Conservation (phyloP, 2,797 vertebrate genomes). For the Jordanella pulchra region DNA sequence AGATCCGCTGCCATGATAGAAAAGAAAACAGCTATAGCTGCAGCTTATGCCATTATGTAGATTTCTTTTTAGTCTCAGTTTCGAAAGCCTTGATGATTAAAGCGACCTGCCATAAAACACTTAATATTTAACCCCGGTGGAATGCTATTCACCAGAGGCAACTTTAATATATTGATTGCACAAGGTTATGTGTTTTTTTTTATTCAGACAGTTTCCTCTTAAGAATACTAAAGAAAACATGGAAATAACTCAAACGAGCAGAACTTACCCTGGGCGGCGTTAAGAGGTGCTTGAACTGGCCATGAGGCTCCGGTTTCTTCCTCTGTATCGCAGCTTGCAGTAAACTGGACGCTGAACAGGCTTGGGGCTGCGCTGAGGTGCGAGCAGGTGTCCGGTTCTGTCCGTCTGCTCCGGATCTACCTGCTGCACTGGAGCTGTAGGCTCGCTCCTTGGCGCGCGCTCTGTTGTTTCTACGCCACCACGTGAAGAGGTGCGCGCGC, state of each 20-base stretch:
- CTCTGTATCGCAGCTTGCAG: not conserved
- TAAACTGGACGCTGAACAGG: not conserved
- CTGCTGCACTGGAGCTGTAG: not conserved
- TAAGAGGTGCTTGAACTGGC: constrained; percentile 43
- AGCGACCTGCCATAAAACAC: not conserved
- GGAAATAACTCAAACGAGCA: not conserved
- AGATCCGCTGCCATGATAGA: no score
- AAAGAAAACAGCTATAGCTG: not conserved
- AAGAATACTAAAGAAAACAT: no score
- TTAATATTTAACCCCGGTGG: not conserved
- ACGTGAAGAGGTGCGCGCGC: not conserved
- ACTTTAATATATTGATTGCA: not conserved
- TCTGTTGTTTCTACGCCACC: not conserved
- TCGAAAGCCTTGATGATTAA: not conserved
- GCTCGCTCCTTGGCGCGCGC: not conserved
- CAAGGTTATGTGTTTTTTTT: not conserved
- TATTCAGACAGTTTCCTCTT: not conserved
- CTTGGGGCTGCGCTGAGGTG: not conserved
- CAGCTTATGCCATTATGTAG: no score
- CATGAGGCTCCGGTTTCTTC: constrained; percentile 10
- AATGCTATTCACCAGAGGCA: not conserved
- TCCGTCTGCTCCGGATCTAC: not conserved
- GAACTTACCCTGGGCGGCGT: constrained; percentile 51
- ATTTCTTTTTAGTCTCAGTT: not conserved
- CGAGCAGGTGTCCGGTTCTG: not conserved